phyloP scores from a whole-genome alignment of 2,888 invertebrate species.

The Hoplodrina ambigua region DNA sequence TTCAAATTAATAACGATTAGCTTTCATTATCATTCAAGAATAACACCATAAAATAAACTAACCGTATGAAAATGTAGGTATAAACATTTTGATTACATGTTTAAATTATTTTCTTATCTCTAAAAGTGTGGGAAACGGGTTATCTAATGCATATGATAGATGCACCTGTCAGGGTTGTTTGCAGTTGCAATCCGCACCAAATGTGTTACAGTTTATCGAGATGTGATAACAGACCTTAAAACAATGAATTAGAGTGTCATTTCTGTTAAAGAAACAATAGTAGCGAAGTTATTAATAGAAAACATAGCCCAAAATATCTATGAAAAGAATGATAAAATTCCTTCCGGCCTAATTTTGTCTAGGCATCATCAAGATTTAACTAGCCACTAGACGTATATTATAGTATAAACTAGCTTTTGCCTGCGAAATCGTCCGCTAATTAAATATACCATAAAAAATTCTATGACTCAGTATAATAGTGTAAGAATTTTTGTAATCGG shows the following conservation, averaged over 20 bases:
- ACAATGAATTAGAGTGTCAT: neutral
- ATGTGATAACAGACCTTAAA: conserved; percentile 10
- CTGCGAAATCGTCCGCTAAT: too few species aligned
- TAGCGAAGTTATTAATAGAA: neutral
- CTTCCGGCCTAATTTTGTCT: neutral
- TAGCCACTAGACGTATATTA: too few species aligned
- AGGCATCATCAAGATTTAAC: too few species aligned
- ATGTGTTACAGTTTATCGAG: conserved; percentile 14
- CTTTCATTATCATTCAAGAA: conserved; percentile 5
- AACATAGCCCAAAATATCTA: neutral
- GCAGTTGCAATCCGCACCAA: conserved; percentile 44
- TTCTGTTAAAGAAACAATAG: too few species aligned
- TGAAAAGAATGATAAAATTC: neutral
- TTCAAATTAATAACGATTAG: conserved; percentile 20
- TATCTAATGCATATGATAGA: conserved; percentile 55
- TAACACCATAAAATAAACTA: conserved; percentile 10
- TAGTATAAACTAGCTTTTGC: too few species aligned
- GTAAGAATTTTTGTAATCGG: too few species aligned
- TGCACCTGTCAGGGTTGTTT: conserved; percentile 53
- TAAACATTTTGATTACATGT: conserved; percentile 35
- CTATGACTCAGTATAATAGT: too few species aligned
- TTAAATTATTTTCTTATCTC: conserved; percentile 37
- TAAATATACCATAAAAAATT: too few species aligned
- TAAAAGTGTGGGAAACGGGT: conserved; percentile 49
- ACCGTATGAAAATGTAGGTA: conserved; percentile 1